Conservation (phyloP, 2,113 vertebrate genomes). For the Notothenia rossii region DNA sequence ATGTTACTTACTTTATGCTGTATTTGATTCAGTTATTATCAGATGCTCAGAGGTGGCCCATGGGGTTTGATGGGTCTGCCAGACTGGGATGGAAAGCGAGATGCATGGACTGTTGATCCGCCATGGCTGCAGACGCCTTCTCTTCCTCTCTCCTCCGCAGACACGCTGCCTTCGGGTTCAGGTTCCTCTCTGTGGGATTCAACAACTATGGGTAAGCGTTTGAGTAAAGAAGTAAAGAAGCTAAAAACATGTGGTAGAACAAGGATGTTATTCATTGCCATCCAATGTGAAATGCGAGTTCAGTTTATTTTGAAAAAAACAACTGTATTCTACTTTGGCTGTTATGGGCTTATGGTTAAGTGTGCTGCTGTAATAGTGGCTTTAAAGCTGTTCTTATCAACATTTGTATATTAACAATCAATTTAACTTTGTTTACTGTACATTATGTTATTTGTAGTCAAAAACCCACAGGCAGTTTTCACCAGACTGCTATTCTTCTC, state of each 20-base stretch:
- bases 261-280: neutral
- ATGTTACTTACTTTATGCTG: conserved; percentile 37
- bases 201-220: conserved; percentile 21
- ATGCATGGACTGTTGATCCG: conserved; percentile 91
- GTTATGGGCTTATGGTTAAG: too few relatives aligned
- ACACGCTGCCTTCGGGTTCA: conserved; percentile 98
- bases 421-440: neutral
- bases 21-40: conserved; percentile 65
- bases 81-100: conserved; percentile 90
- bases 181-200: conserved; percentile 90
- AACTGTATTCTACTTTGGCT: neutral
- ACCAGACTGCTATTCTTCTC: neutral
- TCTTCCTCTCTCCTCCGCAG: conserved; percentile 98
- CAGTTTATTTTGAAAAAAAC: neutral
- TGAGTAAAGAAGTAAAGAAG: conserved; percentile 1
- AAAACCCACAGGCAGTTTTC: neutral
- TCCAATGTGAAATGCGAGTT: neutral
- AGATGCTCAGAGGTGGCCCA: conserved; percentile 94
- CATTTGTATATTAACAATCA: neutral
- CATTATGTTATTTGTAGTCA: neutral
- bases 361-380: neutral
- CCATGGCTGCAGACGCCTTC: conserved; percentile 92
- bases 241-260: neutral
- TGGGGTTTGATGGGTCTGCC: conserved; percentile 90
- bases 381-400: neutral